Conservation (phyloP, 2,113 vertebrate genomes). For the Oryzias celebensis region DNA sequence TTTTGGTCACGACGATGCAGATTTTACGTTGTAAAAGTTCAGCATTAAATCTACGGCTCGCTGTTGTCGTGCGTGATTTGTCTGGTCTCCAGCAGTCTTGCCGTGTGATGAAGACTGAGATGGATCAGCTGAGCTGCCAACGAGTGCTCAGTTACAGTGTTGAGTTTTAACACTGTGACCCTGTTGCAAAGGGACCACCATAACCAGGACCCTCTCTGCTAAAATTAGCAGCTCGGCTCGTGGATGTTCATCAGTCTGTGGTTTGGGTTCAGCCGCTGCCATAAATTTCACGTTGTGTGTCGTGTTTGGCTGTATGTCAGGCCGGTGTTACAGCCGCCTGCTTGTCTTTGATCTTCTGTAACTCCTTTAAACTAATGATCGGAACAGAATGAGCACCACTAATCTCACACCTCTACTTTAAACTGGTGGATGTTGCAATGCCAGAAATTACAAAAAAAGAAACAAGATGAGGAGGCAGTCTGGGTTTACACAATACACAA, state of each 20-base stretch:
- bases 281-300: conserved; percentile 17
- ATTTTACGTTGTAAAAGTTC: neutral
- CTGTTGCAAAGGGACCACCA: conserved; percentile 34
- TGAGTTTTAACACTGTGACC: conserved; percentile 60
- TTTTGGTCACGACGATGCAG: too few species aligned
- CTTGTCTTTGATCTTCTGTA: conserved; percentile 26
- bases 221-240: conserved; percentile 61
- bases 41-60: neutral
- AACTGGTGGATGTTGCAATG: conserved; percentile 12
- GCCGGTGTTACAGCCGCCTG: neutral
- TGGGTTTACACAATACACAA: neutral
- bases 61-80: neutral
- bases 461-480: neutral
- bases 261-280: conserved; percentile 33
- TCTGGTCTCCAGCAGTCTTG: conserved; percentile 8
- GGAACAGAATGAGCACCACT: conserved; percentile 29
- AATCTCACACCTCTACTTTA: conserved; percentile 34
- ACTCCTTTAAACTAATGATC: conserved; percentile 32
- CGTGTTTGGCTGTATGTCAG: conserved; percentile 17
- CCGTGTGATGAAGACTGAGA: conserved; percentile 31
- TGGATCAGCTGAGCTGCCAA: conserved; percentile 49
- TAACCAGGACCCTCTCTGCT: conserved; percentile 44
- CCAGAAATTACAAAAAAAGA: conserved; percentile 7
- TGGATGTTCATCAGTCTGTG: conserved; percentile 50
- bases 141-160: conserved; percentile 57